phyloP scores from a whole-genome alignment of 1,140 invertebrate species.

The Lamellibrachia luymesi region DNA sequence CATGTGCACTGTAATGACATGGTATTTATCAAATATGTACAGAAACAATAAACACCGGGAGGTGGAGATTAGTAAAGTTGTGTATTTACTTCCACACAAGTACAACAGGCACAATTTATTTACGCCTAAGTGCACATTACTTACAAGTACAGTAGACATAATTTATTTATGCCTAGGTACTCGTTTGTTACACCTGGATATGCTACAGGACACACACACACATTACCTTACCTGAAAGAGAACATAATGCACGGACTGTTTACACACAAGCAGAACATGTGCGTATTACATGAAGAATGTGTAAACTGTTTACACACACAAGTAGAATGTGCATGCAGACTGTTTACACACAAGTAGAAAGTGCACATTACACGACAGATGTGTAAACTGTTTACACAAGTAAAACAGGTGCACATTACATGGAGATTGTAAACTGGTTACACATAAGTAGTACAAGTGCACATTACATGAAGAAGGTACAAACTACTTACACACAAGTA shows the following conservation, averaged over 20 bases:
- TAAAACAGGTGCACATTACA: too few relatives aligned
- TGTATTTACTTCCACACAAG: not conserved
- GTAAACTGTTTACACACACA: not conserved
- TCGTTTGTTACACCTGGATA: not conserved
- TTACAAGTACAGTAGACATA: not conserved
- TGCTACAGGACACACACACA: not conserved
- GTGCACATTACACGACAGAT: too few relatives aligned
- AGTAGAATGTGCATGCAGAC: not conserved
- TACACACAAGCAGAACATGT: not conserved
- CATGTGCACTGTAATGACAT: too few relatives aligned
- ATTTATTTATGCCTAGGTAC: not conserved
- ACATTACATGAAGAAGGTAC: not conserved
- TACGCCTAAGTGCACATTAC: not conserved
- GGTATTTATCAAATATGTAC: not conserved
- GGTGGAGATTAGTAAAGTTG: not conserved
- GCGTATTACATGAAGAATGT: not conserved
- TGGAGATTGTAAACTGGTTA: not conserved
- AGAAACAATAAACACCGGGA: not conserved
- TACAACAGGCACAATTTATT: not conserved
- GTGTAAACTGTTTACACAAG: too few relatives aligned
- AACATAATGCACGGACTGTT: not conserved
- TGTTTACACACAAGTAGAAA: not conserved
- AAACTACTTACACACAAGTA: not conserved
- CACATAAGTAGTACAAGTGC: not conserved
- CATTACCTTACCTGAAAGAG: not conserved